Conservation (phyloP, 1,140 invertebrate genomes). For the Leptinotarsa defecta region DNA sequence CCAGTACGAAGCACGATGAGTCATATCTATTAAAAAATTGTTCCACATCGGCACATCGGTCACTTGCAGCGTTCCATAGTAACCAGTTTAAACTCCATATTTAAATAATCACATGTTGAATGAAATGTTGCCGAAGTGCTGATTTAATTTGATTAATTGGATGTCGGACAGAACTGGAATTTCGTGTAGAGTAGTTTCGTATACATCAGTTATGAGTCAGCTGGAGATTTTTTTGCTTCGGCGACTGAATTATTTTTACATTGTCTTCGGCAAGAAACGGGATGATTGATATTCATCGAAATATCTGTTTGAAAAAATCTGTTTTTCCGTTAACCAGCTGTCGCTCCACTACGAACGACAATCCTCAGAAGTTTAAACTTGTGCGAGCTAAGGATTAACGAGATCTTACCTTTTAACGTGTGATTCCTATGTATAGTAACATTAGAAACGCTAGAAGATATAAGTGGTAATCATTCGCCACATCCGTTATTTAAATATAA, state of each 20-base stretch:
- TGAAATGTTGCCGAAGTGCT: constrained; percentile 2
- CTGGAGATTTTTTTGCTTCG: background rate
- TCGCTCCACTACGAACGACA: too few relatives aligned
- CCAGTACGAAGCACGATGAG: too few relatives aligned
- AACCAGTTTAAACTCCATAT: background rate
- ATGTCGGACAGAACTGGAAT: constrained; percentile 7
- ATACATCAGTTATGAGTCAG: background rate
- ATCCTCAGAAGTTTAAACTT: too few relatives aligned
- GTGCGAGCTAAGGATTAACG: too few relatives aligned
- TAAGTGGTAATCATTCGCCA: background rate
- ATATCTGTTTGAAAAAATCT: background rate
- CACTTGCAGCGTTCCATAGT: too few relatives aligned
- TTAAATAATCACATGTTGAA: background rate
- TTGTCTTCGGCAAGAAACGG: background rate
- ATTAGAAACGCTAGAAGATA: background rate
- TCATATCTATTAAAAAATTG: too few relatives aligned
- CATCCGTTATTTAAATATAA: too few relatives aligned
- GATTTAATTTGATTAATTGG: background rate
- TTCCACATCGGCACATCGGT: too few relatives aligned
- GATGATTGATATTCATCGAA: background rate
- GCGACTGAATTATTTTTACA: too few relatives aligned
- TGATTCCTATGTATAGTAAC: background rate
- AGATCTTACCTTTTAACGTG: background rate
- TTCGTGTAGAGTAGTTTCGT: background rate
- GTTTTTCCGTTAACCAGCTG: too few relatives aligned